Percentiles rank a stretch among this genome's conserved stretches.
Conservation (phyloP, 2,888 invertebrate genomes). For the Ophion costatus region DNA sequence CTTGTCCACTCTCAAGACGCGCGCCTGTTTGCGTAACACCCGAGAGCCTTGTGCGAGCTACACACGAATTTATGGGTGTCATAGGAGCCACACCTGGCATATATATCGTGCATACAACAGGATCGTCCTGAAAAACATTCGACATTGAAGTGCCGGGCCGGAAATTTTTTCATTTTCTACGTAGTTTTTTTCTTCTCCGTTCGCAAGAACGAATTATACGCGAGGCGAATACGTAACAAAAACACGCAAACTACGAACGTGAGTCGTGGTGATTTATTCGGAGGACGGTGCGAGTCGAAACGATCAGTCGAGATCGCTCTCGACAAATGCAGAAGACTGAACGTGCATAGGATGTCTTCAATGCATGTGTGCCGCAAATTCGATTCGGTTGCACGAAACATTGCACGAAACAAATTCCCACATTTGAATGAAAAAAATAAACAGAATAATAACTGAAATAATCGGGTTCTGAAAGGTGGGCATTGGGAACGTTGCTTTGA, state of each 20-base stretch:
- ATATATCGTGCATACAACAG: neutral
- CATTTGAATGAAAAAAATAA: no score
- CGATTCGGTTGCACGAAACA: no score
- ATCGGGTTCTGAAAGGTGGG: no score
- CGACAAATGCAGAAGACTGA: neutral
- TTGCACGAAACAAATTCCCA: no score
- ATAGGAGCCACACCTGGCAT: constrained; percentile 32
- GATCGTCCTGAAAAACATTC: constrained; percentile 6
- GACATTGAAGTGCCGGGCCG: constrained; percentile 10
- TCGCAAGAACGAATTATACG: constrained; percentile 7
- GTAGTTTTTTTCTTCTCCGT: neutral
- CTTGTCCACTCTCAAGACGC: constrained; percentile 37
- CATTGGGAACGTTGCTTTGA: no score
- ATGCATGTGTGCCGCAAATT: no score
- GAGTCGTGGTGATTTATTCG: constrained; percentile 34
- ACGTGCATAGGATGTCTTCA: neutral
- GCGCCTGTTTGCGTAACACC: constrained; percentile 59
- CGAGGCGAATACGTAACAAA: constrained; percentile 22
- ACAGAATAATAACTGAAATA: no score
- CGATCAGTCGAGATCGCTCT: constrained; percentile 10
- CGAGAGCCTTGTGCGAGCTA: constrained; percentile 34
- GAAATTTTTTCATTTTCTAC: constrained; percentile 30
- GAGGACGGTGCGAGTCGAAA: neutral
- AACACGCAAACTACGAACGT: constrained; percentile 4
- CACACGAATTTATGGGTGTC: constrained; percentile 42